phyloP scores from a whole-genome alignment of 1,140 invertebrate genomes.

The Sarcophaga bullata region DNA sequence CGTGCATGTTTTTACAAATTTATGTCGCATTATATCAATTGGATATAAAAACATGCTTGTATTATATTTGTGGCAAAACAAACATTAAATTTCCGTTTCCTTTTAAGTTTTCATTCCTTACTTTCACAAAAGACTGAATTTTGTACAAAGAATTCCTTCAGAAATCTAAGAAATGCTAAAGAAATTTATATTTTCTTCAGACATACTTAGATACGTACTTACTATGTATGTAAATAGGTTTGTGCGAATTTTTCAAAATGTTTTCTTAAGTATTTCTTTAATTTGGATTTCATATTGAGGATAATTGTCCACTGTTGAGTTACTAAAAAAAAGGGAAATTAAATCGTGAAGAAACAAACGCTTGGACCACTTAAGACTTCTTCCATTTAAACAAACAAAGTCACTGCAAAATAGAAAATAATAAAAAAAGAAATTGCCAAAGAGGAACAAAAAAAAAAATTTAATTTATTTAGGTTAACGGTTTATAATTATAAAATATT shows the following conservation, averaged over 20 bases:
- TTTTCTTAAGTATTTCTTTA: constrained; percentile 2
- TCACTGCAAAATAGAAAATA: background rate
- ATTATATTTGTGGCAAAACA: background rate
- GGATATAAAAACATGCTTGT: background rate
- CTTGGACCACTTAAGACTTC: too few species aligned
- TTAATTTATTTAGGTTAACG: background rate
- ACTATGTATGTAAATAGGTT: too few species aligned
- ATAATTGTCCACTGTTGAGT: background rate
- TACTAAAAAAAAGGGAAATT: background rate
- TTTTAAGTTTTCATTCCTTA: background rate
- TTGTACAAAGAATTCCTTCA: background rate
- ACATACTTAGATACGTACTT: too few species aligned
- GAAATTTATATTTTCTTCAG: background rate
- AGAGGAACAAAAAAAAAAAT: background rate
- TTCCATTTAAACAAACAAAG: background rate
- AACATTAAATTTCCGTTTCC: constrained; percentile 14
- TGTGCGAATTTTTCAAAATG: background rate
- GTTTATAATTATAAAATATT: background rate
- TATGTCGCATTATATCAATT: too few species aligned
- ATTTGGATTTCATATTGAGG: background rate
- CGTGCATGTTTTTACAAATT: too few species aligned
- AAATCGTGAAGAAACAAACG: background rate
- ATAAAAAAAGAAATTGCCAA: background rate
- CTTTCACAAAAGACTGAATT: constrained; percentile 11
- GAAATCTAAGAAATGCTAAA: constrained; percentile 10